Percentiles rank a stretch among this genome's conserved stretches.
These are phyloP conservation scores for Cephus runcator DNA, from an alignment of 2,888 invertebrate genomes.

Conservation along the genomic window DNA sequence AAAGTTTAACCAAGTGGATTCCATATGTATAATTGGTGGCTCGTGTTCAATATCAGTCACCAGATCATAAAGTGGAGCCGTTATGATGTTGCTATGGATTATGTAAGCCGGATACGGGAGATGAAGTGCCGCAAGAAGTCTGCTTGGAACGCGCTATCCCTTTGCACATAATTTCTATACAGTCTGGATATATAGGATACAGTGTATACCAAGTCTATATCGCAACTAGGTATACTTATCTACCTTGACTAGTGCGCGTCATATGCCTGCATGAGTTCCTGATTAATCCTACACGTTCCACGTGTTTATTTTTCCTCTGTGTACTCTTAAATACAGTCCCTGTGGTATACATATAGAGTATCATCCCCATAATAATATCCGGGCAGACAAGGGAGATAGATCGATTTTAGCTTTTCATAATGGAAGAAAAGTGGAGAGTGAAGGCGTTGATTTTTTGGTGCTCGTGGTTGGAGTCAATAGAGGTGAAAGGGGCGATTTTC, in stretches of 20 bases:
- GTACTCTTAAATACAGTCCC: not conserved
- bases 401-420: not conserved
- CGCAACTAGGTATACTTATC: not conserved
- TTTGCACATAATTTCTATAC: not conserved
- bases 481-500: not conserved
- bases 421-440: not conserved
- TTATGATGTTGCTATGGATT: slow-evolving; percentile 8
- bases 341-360: not conserved
- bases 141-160: not conserved
- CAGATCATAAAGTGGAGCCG: slow-evolving; percentile 33
- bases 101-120: slow-evolving; percentile 20
- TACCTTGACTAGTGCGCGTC: not conserved
- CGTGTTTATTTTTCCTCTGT: not conserved
- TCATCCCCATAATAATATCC: not conserved
- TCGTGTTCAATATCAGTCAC: slow-evolving; percentile 26
- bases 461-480: not conserved
- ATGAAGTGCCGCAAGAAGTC: slow-evolving; percentile 19
- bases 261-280: not conserved
- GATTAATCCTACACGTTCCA: not conserved
- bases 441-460: not conserved
- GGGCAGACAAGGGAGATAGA: not conserved
- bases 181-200: not conserved
- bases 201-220: not conserved
- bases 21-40: not conserved
- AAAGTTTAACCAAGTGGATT: not conserved